These are phyloP conservation scores for Stylophora pistillata DNA, from an alignment of 64 coral and sea anemone genomes.

Conservation along the genomic window DNA sequence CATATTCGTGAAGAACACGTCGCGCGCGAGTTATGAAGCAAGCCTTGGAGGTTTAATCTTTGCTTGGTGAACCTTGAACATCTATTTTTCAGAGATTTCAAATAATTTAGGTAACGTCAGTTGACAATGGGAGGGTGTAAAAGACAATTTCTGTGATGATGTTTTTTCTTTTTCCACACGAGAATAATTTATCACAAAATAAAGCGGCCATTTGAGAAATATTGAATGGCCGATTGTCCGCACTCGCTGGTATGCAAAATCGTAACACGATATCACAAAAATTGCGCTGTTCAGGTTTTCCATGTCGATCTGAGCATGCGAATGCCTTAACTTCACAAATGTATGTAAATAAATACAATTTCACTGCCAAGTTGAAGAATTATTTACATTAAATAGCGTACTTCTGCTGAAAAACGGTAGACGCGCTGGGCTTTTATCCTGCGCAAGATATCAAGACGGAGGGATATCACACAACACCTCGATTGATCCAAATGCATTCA, in stretches of 20 bases:
- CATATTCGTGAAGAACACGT: no score
- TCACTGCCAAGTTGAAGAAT: background rate
- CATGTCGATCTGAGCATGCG: background rate
- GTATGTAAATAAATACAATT: background rate
- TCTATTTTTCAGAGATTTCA: no score
- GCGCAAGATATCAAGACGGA: background rate
- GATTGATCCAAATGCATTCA: background rate
- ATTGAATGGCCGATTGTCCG: constrained; percentile 28
- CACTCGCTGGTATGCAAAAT: background rate
- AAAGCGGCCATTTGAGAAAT: background rate
- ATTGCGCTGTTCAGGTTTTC: background rate
- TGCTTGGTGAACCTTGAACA: no score
- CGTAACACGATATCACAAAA: constrained; percentile 13
- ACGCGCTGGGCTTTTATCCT: background rate
- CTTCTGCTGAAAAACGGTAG: background rate
- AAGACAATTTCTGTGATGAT: no score
- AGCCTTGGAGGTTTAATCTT: no score
- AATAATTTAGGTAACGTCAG: no score
- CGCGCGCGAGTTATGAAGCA: no score
- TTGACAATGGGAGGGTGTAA: no score
- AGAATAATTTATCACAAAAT: background rate
- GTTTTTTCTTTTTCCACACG: no score
- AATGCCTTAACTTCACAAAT: background rate
- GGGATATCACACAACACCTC: background rate
- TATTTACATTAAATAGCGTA: background rate